Base-by-base conservation (phyloP, 2,113 vertebrate species). In the Formicarius rufipectus region DNA sequence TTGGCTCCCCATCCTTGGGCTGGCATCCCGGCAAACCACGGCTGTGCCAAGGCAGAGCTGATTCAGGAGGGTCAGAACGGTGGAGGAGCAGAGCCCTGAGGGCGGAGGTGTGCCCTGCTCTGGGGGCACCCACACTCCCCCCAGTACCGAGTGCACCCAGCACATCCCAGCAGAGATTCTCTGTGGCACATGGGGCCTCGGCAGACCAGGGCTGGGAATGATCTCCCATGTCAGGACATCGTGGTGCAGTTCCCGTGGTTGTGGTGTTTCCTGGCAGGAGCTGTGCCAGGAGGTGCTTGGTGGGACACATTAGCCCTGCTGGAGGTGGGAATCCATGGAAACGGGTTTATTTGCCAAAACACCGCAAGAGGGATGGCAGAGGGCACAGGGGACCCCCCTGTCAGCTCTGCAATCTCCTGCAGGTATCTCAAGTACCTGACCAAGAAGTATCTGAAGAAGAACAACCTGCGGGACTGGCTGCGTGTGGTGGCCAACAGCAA, bases 381-480 rank as follows among this genome's bases (percentile, higher is more conserved):
- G 17, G 27, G 4, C 40, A 63, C 12, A 44, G 64, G 56, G 35
- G 14, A 27, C 33, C 42, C 7, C 7, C 3, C 14, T 10, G 4
- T 49, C 9, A 83, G 42, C 53, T 6, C 0, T 1, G 4, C 37
- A 10, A 22, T 81, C 18, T 74, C 78, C 47, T 40, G 4, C 97
- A 99, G 99, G 97, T 99, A 99, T 95, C 95, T 99, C 96, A 99
- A 99, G 84, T 99, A 99, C 97, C 98, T 99, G 40, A 99, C 99
- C 73, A 99, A 99, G 98, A 99, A 99, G 92, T 99, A 99, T 94
- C 98, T 99, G 89, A 99, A 99, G 97, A 99, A 99, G 98, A 99
- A 99, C 96, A 99, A 99, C 77, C 98, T 99, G 62, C 98, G 99
- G 20, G 99, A 99, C 95, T 99, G 99, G 99, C 98, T 99, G 89